Conservation (phyloP, 2,888 invertebrate genomes). For the Harpalus rufipes region DNA sequence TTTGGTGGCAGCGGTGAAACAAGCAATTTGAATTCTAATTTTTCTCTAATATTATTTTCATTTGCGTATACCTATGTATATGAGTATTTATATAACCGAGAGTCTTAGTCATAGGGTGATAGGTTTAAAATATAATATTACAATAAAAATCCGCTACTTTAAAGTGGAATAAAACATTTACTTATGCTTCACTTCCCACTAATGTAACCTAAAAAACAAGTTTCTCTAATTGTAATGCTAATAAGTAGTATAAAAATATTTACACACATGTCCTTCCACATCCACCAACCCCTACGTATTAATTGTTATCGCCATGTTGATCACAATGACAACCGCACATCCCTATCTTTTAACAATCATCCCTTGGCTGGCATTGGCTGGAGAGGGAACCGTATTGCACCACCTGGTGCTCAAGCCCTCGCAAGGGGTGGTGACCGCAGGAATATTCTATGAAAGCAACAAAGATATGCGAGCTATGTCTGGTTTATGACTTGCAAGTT, state of each 20-base stretch:
- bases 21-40: too few species aligned
- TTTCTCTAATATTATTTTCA: too few species aligned
- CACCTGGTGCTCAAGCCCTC: slow-evolving; percentile 24
- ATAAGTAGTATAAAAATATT: background rate
- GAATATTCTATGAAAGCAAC: background rate
- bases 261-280: slow-evolving; percentile 7
- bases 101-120: too few species aligned
- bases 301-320: slow-evolving; percentile 22
- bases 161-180: too few species aligned
- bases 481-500: slow-evolving; percentile 4
- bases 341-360: slow-evolving; percentile 18
- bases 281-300: background rate
- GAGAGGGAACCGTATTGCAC: background rate
- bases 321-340: slow-evolving; percentile 15
- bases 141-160: too few species aligned
- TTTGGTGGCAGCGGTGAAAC: too few species aligned
- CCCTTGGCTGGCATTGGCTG: slow-evolving; percentile 34
- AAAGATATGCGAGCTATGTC: slow-evolving; percentile 15
- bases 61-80: too few species aligned
- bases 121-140: too few species aligned
- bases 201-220: background rate
- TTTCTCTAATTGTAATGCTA: background rate
- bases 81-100: too few species aligned
- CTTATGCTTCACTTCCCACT: too few species aligned
- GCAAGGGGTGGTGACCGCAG: slow-evolving; percentile 29